Percentiles rank a stretch among this genome's conserved stretches.
Conservation (phyloP, 2,797 vertebrate species). For the Aulostomus chinensis region DNA sequence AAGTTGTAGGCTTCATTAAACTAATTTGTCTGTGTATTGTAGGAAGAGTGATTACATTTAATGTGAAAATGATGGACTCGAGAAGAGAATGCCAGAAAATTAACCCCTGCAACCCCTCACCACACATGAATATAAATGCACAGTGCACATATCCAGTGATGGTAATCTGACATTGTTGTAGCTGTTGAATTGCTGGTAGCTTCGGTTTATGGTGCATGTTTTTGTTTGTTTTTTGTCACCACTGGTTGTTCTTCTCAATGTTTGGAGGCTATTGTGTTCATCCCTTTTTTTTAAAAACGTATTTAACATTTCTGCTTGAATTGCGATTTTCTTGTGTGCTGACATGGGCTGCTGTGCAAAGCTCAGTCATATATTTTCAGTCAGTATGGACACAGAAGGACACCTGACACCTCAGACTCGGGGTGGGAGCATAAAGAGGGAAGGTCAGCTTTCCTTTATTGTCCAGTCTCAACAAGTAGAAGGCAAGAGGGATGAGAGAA, state of each 20-base stretch:
- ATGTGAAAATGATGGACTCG: slow-evolving; percentile 42
- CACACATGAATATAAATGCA: slow-evolving; percentile 3
- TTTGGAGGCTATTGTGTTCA: slow-evolving; percentile 26
- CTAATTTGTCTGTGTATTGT: slow-evolving; percentile 16
- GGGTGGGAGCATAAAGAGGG: slow-evolving; percentile 24
- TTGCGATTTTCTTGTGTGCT: slow-evolving; percentile 3
- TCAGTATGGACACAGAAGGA: slow-evolving; percentile 37
- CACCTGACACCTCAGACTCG: slow-evolving; percentile 61
- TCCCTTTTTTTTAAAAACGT: neutral
- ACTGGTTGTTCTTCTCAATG: slow-evolving; percentile 20
- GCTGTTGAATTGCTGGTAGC: too few relatives aligned
- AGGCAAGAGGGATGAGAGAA: slow-evolving; percentile 13
- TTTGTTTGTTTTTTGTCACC: slow-evolving; percentile 24
- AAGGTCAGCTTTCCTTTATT: slow-evolving; percentile 65
- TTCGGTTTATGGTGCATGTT: too few relatives aligned
- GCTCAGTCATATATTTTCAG: slow-evolving; percentile 32
- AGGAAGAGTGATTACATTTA: slow-evolving; percentile 27
- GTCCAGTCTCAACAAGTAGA: slow-evolving; percentile 32
- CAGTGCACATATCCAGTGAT: slow-evolving; percentile 31
- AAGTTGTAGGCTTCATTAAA: slow-evolving; percentile 31
- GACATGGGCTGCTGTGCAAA: neutral
- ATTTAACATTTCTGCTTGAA: neutral
- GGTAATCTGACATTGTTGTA: slow-evolving; percentile 43
- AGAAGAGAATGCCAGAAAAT: too few relatives aligned
- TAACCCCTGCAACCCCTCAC: too few relatives aligned